phyloP scores from a whole-genome alignment of 2,113 vertebrate genomes.

The Anolis carolinensis region DNA sequence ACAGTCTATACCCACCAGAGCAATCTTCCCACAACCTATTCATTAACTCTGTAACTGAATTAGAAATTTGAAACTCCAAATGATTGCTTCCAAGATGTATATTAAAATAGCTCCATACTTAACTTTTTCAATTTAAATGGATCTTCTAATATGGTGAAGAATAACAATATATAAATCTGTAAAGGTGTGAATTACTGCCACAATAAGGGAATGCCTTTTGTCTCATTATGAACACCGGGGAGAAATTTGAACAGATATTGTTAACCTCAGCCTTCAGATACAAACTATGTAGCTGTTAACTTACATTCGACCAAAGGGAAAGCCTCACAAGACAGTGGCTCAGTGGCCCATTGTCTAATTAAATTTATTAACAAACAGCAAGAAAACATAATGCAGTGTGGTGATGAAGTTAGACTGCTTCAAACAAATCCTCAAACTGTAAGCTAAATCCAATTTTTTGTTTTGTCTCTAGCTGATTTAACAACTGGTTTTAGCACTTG shows the following conservation, averaged over 20 bases:
- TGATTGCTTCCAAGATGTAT: not conserved
- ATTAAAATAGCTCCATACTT: not conserved
- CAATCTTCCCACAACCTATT: conserved; percentile 23
- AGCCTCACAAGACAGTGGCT: not conserved
- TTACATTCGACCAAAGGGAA: not conserved
- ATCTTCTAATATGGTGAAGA: not conserved
- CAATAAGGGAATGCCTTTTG: not conserved
- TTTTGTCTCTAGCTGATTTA: no score
- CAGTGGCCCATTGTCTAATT: not conserved
- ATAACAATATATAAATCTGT: not conserved
- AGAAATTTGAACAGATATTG: not conserved
- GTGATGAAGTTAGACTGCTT: not conserved
- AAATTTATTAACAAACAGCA: not conserved
- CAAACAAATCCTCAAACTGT: no score
- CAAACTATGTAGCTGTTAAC: conserved; percentile 11
- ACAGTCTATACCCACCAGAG: conserved; percentile 18
- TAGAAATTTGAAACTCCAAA: conserved; percentile 28
- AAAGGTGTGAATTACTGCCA: not conserved
- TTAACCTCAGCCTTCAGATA: not conserved
- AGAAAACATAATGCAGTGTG: not conserved
- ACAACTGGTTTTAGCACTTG: no score
- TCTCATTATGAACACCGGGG: not conserved
- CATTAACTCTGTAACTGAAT: conserved; percentile 30
- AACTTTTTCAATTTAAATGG: not conserved
- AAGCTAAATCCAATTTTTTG: no score